Percentiles rank a stretch among this genome's conserved stretches.
These are phyloP conservation scores for Sylvietta virens DNA, from an alignment of 2,113 vertebrate species.

Conservation along the genomic window DNA sequence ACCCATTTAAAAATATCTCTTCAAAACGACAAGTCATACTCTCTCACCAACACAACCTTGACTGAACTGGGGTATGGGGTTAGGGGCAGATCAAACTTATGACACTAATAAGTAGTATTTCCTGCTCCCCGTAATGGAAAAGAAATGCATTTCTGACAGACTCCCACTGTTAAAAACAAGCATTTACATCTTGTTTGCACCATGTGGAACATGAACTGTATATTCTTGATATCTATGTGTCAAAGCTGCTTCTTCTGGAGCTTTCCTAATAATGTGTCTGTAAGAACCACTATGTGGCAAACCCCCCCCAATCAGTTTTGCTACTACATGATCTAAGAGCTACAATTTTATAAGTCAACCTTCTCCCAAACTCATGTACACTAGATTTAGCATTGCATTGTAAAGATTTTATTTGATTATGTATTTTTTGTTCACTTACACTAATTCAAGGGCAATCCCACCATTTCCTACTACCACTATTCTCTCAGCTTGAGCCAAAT, in stretches of 20 bases:
- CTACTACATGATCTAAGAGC: not conserved
- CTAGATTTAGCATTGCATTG: not conserved
- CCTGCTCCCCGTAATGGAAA: not conserved
- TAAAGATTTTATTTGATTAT: not conserved
- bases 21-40: not conserved
- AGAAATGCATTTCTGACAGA: not conserved
- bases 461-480: conserved; percentile 93
- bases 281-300: not conserved
- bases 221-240: not conserved
- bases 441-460: conserved; percentile 94
- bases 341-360: not conserved
- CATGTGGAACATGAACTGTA: not conserved
- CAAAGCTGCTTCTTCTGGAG: not conserved
- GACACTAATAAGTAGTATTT: not conserved
- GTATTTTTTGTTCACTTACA: conserved; percentile 75
- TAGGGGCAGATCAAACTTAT: not conserved
- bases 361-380: not conserved
- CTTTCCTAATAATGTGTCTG: not conserved
- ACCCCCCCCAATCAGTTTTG: not conserved
- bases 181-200: not conserved
- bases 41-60: not conserved
- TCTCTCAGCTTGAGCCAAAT: conserved; percentile 81
- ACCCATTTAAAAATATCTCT: not conserved
- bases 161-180: not conserved
- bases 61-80: not conserved